phyloP scores from a whole-genome alignment of 2,797 vertebrate genomes.

The Chaunax sp. region DNA sequence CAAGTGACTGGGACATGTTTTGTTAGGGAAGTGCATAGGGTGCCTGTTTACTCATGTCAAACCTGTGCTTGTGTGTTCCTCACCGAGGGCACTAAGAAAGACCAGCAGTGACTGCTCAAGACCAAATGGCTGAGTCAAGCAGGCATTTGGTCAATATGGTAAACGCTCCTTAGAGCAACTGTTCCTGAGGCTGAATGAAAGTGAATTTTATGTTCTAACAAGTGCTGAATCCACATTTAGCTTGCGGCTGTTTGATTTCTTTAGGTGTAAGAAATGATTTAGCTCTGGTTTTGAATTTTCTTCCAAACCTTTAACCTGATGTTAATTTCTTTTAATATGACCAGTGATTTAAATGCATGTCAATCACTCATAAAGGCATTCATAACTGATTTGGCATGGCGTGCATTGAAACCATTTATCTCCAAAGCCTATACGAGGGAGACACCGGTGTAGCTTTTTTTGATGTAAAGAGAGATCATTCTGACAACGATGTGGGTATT shows the following conservation, averaged over 20 bases:
- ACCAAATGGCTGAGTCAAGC: conserved; percentile 58
- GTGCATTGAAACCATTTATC: conserved; percentile 46
- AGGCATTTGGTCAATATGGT: conserved; percentile 66
- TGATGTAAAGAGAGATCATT: conserved; percentile 62
- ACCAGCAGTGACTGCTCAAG: conserved; percentile 62
- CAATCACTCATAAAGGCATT: conserved; percentile 60
- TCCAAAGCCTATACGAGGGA: conserved; percentile 57
- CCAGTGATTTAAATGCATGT: conserved; percentile 59
- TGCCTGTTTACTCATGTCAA: conserved; percentile 40
- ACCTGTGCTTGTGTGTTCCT: conserved; percentile 58
- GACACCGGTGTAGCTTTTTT: conserved; percentile 41
- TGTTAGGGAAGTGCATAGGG: no score
- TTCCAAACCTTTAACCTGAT: conserved; percentile 72
- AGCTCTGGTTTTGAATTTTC: conserved; percentile 51
- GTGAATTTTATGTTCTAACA: conserved; percentile 63
- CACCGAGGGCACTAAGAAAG: conserved; percentile 50
- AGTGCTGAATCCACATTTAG: conserved; percentile 53
- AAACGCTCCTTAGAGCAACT: conserved; percentile 60
- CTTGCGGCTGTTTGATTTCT: conserved; percentile 51
- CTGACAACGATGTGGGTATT: conserved; percentile 64
- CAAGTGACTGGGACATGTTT: no score
- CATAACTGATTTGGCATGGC: conserved; percentile 58
- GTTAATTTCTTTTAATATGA: conserved; percentile 62
- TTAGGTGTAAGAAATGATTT: conserved; percentile 74
- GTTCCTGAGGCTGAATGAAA: conserved; percentile 68